Percentiles rank a stretch among this genome's conserved stretches.
Evolutionary conservation across 1,140 invertebrate genomes (phyloP).

Genomic region (Berghia stephanieae): DNA sequence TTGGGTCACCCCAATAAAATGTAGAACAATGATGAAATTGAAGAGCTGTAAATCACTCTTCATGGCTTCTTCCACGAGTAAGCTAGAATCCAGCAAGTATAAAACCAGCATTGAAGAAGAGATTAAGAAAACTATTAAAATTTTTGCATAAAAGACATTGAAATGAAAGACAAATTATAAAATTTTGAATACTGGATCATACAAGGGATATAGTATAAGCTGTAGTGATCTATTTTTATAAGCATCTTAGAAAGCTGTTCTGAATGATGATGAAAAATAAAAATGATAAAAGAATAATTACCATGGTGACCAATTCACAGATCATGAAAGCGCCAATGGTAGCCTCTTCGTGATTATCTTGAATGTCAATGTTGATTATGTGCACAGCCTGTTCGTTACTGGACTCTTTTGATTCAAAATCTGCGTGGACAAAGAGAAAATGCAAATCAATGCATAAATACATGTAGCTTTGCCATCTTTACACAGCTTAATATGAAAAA

Average conservation of each 20-base stretch:
- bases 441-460: neutral
- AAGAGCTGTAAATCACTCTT: too few species aligned
- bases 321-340: conserved; percentile 99
- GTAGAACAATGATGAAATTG: too few species aligned
- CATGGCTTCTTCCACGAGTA: too few species aligned
- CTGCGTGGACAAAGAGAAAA: conserved; percentile 41
- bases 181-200: too few species aligned
- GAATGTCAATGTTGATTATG: conserved; percentile 98
- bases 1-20: too few species aligned
- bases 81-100: too few species aligned
- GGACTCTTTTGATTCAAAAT: conserved; percentile 63
- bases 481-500: neutral
- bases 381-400: conserved; percentile 71
- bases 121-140: too few species aligned
- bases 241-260: neutral
- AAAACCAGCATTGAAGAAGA: too few species aligned
- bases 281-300: conserved; percentile 66
- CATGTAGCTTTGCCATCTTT: too few species aligned
- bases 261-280: neutral
- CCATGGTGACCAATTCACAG: conserved; percentile 90
- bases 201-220: neutral
- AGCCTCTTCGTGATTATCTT: conserved; percentile 99
- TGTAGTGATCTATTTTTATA: neutral
- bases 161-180: too few species aligned
- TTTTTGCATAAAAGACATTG: too few species aligned